Conservation (phyloP, 2,888 invertebrate species). For the Caenorhabditis angaria region DNA sequence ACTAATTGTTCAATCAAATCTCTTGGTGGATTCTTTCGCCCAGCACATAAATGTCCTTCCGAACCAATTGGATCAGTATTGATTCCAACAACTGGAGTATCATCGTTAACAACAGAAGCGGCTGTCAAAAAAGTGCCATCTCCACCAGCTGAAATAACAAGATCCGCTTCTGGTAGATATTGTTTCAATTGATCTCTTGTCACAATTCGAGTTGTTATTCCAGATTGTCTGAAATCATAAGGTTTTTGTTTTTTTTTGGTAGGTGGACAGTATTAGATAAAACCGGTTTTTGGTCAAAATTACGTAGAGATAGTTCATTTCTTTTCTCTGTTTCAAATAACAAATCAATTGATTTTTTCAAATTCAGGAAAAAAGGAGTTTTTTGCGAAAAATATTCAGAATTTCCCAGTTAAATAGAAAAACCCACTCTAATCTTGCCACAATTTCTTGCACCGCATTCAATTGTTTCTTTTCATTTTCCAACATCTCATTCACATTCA, state of each 20-base stretch:
- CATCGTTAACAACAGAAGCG: slow-evolving; percentile 58
- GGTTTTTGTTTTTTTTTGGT: neutral
- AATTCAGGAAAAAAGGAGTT: neutral
- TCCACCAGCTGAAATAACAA: slow-evolving; percentile 70
- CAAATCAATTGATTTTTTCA: neutral
- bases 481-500: slow-evolving; percentile 37
- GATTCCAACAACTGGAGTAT: slow-evolving; percentile 69
- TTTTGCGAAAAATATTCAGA: neutral
- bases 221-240: slow-evolving; percentile 47
- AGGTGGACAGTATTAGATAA: neutral
- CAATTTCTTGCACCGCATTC: slow-evolving; percentile 45
- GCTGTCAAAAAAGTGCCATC: slow-evolving; percentile 71
- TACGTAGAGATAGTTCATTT: neutral
- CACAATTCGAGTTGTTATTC: slow-evolving; percentile 52
- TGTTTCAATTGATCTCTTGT: slow-evolving; percentile 47
- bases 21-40: slow-evolving; percentile 62
- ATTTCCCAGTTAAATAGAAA: no score
- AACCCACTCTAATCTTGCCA: slow-evolving; percentile 30
- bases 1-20: slow-evolving; percentile 77
- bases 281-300: neutral
- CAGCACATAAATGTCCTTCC: slow-evolving; percentile 69
- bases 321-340: neutral
- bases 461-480: slow-evolving; percentile 51
- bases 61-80: slow-evolving; percentile 71
- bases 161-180: slow-evolving; percentile 54